Evolutionary conservation across 2,113 vertebrate species (phyloP).

Genomic region (Zapus hudsonius): DNA sequence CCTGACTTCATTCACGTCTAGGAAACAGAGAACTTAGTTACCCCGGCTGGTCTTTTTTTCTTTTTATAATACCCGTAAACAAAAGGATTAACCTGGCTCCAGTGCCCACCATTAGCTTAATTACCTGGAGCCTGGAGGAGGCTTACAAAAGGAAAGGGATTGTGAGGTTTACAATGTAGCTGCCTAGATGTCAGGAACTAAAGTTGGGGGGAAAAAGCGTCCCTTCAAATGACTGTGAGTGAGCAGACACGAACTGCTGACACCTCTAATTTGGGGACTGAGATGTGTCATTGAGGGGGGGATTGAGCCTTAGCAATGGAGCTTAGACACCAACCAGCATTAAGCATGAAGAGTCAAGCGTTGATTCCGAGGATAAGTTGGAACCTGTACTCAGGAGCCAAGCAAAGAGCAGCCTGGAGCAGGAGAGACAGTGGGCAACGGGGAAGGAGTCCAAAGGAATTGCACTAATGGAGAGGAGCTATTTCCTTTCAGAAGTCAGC

Average conservation of each 20-base stretch:
- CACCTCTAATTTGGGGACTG: background rate
- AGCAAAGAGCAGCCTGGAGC: background rate
- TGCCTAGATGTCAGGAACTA: background rate
- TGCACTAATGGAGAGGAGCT: background rate
- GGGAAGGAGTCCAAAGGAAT: background rate
- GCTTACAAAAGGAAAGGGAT: background rate
- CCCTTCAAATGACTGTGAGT: background rate
- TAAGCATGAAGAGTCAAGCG: background rate
- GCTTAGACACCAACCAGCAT: background rate
- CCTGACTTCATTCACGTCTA: constrained; percentile 41
- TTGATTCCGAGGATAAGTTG: background rate
- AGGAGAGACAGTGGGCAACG: background rate
- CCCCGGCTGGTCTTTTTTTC: background rate
- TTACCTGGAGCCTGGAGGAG: background rate
- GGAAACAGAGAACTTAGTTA: constrained; percentile 20
- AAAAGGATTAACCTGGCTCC: constrained; percentile 34
- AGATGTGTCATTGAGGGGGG: background rate
- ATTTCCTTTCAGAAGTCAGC: background rate
- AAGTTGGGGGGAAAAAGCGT: background rate
- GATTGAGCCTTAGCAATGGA: background rate
- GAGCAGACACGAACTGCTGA: background rate
- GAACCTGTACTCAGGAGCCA: background rate
- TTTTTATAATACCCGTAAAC: background rate
- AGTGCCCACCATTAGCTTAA: constrained; percentile 44
- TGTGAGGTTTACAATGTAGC: background rate